Evolutionary conservation across 2,888 invertebrate species (phyloP).

Genomic region (Mesorhabditis belari): DNA sequence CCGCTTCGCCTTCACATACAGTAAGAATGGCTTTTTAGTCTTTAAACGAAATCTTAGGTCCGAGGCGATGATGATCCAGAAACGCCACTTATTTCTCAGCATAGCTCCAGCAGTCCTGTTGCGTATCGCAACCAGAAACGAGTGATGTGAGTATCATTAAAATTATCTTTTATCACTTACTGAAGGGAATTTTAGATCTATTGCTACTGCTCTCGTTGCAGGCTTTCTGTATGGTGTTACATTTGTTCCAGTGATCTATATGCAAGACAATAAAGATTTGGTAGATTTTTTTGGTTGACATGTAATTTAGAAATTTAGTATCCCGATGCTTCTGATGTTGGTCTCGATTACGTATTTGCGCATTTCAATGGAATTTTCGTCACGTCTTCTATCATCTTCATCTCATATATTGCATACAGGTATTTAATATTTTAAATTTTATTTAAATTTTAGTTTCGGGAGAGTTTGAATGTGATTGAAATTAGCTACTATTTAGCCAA

Average conservation of each 20-base stretch:
- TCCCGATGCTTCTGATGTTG: slow-evolving; percentile 33
- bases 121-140: slow-evolving; percentile 12
- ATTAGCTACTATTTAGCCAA: slow-evolving; percentile 2
- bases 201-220: slow-evolving; percentile 54
- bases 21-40: background rate
- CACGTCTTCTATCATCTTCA: slow-evolving; percentile 54
- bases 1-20: background rate
- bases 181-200: slow-evolving; percentile 53
- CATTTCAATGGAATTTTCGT: slow-evolving; percentile 56
- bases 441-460: background rate
- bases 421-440: background rate
- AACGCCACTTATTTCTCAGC: background rate
- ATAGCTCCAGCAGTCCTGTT: background rate
- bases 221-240: slow-evolving; percentile 57
- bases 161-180: background rate
- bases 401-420: slow-evolving; percentile 19
- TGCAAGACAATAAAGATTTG: slow-evolving; percentile 52
- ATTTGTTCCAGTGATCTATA: slow-evolving; percentile 58
- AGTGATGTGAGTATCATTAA: background rate
- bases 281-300: slow-evolving; percentile 6
- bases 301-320: slow-evolving; percentile 17
- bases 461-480: background rate
- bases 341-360: slow-evolving; percentile 56
- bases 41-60: no score
- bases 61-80: slow-evolving; percentile 3